phyloP scores from a whole-genome alignment of 2,113 vertebrate species.

The Cyanoliseus patagonus region DNA sequence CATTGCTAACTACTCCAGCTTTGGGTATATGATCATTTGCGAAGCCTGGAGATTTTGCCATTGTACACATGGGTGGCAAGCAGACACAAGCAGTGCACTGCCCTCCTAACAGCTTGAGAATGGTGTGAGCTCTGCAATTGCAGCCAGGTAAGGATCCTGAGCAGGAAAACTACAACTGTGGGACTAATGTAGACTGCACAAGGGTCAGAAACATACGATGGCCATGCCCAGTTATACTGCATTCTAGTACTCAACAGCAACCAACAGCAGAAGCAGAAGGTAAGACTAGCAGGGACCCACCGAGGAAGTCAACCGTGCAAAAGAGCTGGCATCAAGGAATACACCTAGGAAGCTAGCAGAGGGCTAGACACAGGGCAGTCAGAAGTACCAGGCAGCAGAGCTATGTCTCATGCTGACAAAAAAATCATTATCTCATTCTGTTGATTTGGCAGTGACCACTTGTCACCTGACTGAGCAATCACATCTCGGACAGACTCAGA shows the following conservation, averaged over 20 bases:
- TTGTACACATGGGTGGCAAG: neutral
- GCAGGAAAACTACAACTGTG: neutral
- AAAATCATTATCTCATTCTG: neutral
- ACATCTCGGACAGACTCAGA: neutral
- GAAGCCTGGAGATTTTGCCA: neutral
- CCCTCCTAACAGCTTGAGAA: neutral
- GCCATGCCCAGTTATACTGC: neutral
- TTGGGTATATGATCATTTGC: accelerated
- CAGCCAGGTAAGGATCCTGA: neutral
- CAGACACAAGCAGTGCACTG: neutral
- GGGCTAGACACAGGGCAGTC: neutral
- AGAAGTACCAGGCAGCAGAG: neutral
- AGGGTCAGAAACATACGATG: neutral
- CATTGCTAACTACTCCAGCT: neutral
- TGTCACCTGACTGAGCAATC: neutral
- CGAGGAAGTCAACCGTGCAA: accelerated
- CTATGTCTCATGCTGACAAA: neutral
- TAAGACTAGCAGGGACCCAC: neutral
- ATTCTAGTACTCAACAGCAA: neutral
- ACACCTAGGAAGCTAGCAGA: neutral
- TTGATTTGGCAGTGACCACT: neutral
- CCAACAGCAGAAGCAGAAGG: neutral
- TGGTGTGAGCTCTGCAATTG: neutral
- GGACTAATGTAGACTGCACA: neutral
- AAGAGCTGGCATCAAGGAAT: neutral